phyloP scores from a whole-genome alignment of 2,888 invertebrate genomes.

The Caenorhabditis auriculariae region DNA sequence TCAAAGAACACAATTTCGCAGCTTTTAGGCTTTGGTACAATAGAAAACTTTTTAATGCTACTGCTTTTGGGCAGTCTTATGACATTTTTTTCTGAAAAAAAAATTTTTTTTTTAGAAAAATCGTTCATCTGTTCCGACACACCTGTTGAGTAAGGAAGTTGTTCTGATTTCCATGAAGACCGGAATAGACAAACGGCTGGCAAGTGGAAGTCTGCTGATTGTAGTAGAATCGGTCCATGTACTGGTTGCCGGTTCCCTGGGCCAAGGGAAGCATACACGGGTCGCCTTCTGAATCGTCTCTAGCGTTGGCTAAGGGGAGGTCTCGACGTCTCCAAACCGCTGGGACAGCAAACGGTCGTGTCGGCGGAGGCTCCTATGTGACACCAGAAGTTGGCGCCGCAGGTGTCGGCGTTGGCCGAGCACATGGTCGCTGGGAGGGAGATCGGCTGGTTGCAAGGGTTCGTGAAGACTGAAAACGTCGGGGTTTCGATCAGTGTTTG shows the following conservation, averaged over 20 bases:
- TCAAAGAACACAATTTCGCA: no score
- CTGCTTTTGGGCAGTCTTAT: no score
- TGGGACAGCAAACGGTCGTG: slow-evolving; percentile 58
- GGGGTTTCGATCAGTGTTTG: background rate
- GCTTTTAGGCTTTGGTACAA: no score
- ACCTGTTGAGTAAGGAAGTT: slow-evolving; percentile 56
- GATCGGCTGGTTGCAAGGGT: slow-evolving; percentile 55
- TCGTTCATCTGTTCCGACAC: background rate
- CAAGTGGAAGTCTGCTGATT: slow-evolving; percentile 52
- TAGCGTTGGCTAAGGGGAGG: slow-evolving; percentile 2
- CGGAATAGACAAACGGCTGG: slow-evolving; percentile 57
- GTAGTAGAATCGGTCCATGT: slow-evolving; percentile 56
- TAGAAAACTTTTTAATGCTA: no score
- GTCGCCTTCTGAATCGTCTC: slow-evolving; percentile 37
- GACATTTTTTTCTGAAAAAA: no score
- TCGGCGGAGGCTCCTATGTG: slow-evolving; percentile 56
- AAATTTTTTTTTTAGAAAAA: no score
- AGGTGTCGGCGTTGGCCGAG: slow-evolving; percentile 35
- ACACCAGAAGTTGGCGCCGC: slow-evolving; percentile 51
- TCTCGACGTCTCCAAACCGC: slow-evolving; percentile 26
- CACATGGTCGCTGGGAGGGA: slow-evolving; percentile 40
- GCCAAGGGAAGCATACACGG: slow-evolving; percentile 46
- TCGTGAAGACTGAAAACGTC: slow-evolving; percentile 47
- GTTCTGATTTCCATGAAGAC: slow-evolving; percentile 60
- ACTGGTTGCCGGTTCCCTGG: slow-evolving; percentile 47